Conservation (phyloP, 2,888 invertebrate genomes). For the Ophioninae sp. region DNA sequence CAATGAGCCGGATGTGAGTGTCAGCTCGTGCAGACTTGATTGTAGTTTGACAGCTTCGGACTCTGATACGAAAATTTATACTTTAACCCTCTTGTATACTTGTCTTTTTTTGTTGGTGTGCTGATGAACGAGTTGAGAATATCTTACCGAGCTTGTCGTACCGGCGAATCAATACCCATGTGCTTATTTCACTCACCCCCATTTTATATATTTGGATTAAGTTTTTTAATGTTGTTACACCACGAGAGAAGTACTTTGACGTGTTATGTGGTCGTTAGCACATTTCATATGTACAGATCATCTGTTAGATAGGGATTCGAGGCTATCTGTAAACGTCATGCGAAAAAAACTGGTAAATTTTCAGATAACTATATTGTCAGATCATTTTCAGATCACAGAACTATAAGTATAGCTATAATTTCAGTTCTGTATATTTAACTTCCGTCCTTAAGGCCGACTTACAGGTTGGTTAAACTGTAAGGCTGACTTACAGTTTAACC, state of each 20-base stretch:
- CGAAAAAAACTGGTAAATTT: no score
- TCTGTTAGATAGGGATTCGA: background rate
- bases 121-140: background rate
- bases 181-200: conserved; percentile 72
- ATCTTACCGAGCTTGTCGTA: conserved; percentile 73
- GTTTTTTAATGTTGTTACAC: background rate
- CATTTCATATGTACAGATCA: background rate
- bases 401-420: no score
- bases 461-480: no score
- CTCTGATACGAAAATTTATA: conserved; percentile 62
- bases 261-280: background rate
- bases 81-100: background rate
- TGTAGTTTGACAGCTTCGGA: conserved; percentile 66
- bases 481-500: no score
- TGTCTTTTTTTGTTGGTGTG: background rate
- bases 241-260: background rate
- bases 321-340: background rate
- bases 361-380: background rate
- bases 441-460: no score
- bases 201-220: conserved; percentile 59
- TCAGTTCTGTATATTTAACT: no score
- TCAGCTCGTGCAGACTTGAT: conserved; percentile 68
- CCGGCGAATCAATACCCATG: conserved; percentile 73
- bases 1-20: conserved; percentile 68
- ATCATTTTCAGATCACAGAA: no score